Percentiles rank a stretch among this genome's conserved stretches.
These are phyloP conservation scores for Clarias magur DNA, from an alignment of 2,113 vertebrate genomes.

Conservation along the genomic window DNA sequence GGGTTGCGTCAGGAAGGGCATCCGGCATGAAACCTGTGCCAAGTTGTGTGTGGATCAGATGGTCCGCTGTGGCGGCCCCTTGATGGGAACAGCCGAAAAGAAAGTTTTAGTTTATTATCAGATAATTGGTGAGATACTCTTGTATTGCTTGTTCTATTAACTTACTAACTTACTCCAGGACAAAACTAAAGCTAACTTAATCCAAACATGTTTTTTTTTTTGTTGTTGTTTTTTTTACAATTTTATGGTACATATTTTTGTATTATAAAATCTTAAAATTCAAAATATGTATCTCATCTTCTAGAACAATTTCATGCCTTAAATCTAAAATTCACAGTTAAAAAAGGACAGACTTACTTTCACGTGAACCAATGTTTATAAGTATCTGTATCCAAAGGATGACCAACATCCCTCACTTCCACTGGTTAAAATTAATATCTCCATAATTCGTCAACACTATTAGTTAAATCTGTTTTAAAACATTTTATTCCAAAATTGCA, in stretches of 20 bases:
- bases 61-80: no score
- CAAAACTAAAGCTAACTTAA: neutral
- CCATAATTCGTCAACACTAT: neutral
- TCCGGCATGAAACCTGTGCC: no score
- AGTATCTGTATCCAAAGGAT: neutral
- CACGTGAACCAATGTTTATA: neutral
- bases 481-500: no score
- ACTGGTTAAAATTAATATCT: neutral
- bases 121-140: neutral
- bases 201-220: neutral
- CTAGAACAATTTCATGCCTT: neutral
- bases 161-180: neutral
- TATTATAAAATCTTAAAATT: neutral
- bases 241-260: neutral
- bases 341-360: neutral
- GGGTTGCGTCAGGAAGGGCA: no score
- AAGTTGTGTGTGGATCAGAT: no score
- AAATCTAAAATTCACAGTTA: neutral
- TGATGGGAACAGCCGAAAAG: no score
- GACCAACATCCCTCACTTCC: neutral
- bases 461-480: neutral
- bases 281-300: neutral
- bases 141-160: neutral
- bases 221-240: no score
- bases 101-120: neutral